Percentiles rank a stretch among this genome's conserved stretches.
Conservation (phyloP, 1,140 invertebrate species). For the Pseudachorutes palmiensis region DNA sequence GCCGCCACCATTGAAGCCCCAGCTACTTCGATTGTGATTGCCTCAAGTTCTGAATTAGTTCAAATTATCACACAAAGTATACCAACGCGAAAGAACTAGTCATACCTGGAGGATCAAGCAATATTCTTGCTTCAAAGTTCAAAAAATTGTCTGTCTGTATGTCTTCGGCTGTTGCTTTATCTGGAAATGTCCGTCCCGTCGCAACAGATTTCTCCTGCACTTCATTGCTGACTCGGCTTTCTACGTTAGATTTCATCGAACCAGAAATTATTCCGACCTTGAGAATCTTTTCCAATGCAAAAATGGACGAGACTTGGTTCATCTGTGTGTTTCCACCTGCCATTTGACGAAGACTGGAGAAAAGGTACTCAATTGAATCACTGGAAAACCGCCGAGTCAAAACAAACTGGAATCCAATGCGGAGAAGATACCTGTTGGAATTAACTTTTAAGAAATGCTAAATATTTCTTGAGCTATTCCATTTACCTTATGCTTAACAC, state of each 20-base stretch:
- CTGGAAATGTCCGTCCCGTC: neutral
- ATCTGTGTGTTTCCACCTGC: neutral
- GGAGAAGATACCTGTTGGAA: constrained; percentile 1
- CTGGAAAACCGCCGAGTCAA: constrained; percentile 6
- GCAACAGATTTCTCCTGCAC: neutral
- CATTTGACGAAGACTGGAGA: neutral
- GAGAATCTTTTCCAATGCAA: neutral
- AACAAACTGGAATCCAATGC: constrained; percentile 9
- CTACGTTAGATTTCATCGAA: neutral
- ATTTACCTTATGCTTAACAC: neutral
- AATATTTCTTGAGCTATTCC: neutral
- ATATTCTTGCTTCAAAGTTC: neutral
- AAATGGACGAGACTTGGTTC: neutral
- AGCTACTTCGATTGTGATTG: neutral
- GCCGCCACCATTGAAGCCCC: neutral
- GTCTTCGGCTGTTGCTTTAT: neutral
- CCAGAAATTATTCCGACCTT: neutral
- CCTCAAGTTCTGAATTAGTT: neutral
- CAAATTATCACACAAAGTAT: neutral
- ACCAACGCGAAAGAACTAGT: neutral
- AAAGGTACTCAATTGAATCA: constrained; percentile 8
- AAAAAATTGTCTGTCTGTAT: neutral
- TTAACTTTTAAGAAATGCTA: neutral
- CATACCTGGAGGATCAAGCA: neutral
- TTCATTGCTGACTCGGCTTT: neutral